phyloP scores from a whole-genome alignment of 92 coral and sea anemone species.

The Actinostola sp. region DNA sequence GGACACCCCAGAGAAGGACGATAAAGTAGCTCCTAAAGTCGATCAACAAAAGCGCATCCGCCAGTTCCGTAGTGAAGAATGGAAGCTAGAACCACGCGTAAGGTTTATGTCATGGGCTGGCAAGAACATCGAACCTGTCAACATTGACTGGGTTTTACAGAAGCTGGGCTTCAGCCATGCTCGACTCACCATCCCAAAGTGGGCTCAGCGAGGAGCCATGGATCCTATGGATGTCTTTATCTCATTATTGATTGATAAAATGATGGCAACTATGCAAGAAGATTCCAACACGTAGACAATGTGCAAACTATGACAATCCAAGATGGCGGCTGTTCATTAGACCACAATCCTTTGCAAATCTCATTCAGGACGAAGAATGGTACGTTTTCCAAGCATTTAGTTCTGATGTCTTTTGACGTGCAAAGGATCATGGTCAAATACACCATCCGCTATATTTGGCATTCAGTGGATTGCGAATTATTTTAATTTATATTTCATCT shows the following conservation, averaged over 20 bases:
- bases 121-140: slow-evolving; percentile 94
- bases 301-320: no score
- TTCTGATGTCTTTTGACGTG: no score
- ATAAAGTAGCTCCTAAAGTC: slow-evolving; percentile 76
- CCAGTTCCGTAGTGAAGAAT: slow-evolving; percentile 95
- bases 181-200: slow-evolving; percentile 94
- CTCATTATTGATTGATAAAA: slow-evolving; percentile 84
- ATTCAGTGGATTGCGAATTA: no score
- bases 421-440: no score
- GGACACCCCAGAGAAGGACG: slow-evolving; percentile 69
- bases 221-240: slow-evolving; percentile 96
- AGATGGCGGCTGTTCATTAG: no score
- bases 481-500: no score
- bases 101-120: slow-evolving; percentile 99
- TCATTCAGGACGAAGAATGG: no score
- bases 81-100: slow-evolving; percentile 98
- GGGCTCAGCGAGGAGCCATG: slow-evolving; percentile 99
- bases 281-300: neutral
- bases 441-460: no score
- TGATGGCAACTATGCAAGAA: slow-evolving; percentile 90
- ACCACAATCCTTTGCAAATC: no score
- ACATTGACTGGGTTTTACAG: slow-evolving; percentile 98
- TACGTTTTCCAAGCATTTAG: no score
- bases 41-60: slow-evolving; percentile 86
- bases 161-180: slow-evolving; percentile 97